These are phyloP conservation scores for Megalonaias nervosa DNA, from an alignment of 1,140 invertebrate species.

Conservation along the genomic window DNA sequence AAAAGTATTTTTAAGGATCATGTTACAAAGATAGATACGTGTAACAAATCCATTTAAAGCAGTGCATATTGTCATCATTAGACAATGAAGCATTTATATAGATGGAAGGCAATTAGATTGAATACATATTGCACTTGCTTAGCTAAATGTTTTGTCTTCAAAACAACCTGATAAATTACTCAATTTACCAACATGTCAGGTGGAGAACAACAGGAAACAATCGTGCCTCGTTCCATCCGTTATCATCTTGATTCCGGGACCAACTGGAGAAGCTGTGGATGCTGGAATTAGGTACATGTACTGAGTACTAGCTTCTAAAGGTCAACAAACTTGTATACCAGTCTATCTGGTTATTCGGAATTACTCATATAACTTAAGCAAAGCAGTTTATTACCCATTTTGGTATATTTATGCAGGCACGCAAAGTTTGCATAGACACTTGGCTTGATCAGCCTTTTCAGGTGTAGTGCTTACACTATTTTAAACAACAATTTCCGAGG, in stretches of 20 bases:
- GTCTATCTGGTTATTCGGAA: no score
- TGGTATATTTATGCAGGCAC: no score
- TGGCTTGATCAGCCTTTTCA: no score
- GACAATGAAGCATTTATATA: not conserved
- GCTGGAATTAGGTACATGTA: slow-evolving; percentile 59
- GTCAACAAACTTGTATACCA: no score
- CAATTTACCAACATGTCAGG: slow-evolving; percentile 32
- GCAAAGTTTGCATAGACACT: no score
- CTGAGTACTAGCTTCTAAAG: not conserved
- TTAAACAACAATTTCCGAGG: no score
- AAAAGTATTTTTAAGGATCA: not conserved
- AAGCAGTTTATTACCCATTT: no score
- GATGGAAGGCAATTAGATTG: no score
- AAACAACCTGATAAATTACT: not conserved
- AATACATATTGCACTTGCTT: not conserved
- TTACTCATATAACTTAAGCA: no score
- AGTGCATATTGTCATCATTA: not conserved
- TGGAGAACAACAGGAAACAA: slow-evolving; percentile 56
- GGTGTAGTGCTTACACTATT: no score
- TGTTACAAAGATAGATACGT: not conserved
- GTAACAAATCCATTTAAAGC: not conserved
- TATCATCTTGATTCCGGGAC: slow-evolving; percentile 60
- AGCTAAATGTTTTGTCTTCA: not conserved
- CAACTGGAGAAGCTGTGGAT: slow-evolving; percentile 59
- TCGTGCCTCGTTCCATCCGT: slow-evolving; percentile 59